Percentiles rank a stretch among this genome's conserved stretches.
Evolutionary conservation across 2,888 invertebrate species (phyloP).

Genomic region (Helleia helle): DNA sequence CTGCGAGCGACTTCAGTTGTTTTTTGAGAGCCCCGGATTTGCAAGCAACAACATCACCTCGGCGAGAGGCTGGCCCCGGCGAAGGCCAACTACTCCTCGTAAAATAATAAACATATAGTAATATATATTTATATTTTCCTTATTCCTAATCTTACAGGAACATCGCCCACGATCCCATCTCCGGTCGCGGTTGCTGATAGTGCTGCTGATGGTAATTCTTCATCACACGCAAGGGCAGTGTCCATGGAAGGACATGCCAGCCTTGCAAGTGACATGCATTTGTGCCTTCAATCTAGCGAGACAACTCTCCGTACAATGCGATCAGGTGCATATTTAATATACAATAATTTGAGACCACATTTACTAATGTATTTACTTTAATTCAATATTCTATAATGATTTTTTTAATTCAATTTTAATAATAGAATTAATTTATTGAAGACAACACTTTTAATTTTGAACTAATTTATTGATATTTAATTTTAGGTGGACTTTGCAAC

Average conservation of each 20-base stretch:
- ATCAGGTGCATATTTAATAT: conserved; percentile 73
- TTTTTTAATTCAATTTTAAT: too few relatives aligned
- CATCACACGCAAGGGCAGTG: conserved; percentile 77
- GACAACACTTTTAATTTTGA: not conserved
- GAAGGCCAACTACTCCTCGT: too few relatives aligned
- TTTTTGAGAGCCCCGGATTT: too few relatives aligned
- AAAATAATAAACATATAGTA: too few relatives aligned
- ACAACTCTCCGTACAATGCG: conserved; percentile 92
- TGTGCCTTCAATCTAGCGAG: conserved; percentile 90
- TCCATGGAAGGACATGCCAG: conserved; percentile 86
- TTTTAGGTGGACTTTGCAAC: conserved; percentile 82
- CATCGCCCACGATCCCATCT: conserved; percentile 23
- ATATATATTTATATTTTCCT: too few relatives aligned
- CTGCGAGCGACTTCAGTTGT: too few relatives aligned
- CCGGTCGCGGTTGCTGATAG: conserved; percentile 31
- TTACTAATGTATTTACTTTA: too few relatives aligned
- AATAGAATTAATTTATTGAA: not conserved
- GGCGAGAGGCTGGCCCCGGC: too few relatives aligned
- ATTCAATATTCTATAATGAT: too few relatives aligned
- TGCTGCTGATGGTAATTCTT: conserved; percentile 29
- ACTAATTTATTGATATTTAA: conserved; percentile 18
- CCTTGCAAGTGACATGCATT: conserved; percentile 87
- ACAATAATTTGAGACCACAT: too few relatives aligned
- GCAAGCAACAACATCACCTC: too few relatives aligned
- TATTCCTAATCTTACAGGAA: conserved; percentile 33